Conservation (phyloP, 2,113 vertebrate genomes). For the Anhinga anhinga region DNA sequence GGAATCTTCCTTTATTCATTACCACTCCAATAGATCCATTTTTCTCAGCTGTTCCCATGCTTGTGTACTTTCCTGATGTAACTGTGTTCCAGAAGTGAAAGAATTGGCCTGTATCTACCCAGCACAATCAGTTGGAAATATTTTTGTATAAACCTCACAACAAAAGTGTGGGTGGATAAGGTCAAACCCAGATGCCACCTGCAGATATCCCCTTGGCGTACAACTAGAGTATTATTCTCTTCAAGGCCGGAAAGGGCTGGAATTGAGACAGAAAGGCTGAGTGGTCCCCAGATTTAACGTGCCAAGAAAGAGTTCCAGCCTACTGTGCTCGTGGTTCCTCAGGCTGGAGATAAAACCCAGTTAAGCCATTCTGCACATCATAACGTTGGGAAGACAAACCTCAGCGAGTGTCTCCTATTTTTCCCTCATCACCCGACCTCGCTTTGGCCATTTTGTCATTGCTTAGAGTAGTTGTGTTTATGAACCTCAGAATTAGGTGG, state of each 20-base stretch:
- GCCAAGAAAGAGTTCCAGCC: not conserved
- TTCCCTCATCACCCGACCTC: not conserved
- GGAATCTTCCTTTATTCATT: not conserved
- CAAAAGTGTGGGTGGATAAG: constrained; percentile 12
- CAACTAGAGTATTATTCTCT: constrained; percentile 16
- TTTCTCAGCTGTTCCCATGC: constrained; percentile 2
- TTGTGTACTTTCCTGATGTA: not conserved
- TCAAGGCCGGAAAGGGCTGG: constrained; percentile 19
- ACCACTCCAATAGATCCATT: not conserved
- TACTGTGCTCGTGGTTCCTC: not conserved
- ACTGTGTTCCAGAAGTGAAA: not conserved
- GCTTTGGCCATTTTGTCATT: not conserved
- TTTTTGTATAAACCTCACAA: not conserved
- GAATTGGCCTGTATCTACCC: not conserved
- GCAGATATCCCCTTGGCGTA: constrained; percentile 38
- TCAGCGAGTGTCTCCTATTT: not conserved
- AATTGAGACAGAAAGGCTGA: not conserved
- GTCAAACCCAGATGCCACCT: constrained; percentile 41
- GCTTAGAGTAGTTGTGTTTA: not conserved
- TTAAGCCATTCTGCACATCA: not conserved
- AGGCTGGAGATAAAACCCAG: not conserved
- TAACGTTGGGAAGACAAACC: not conserved
- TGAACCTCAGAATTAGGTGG: not conserved
- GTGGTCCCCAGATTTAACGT: not conserved
- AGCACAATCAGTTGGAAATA: not conserved